Percentiles rank a stretch among this genome's conserved stretches.
Conservation (phyloP, 23 tunicate genomes). For the Styela plicata region DNA sequence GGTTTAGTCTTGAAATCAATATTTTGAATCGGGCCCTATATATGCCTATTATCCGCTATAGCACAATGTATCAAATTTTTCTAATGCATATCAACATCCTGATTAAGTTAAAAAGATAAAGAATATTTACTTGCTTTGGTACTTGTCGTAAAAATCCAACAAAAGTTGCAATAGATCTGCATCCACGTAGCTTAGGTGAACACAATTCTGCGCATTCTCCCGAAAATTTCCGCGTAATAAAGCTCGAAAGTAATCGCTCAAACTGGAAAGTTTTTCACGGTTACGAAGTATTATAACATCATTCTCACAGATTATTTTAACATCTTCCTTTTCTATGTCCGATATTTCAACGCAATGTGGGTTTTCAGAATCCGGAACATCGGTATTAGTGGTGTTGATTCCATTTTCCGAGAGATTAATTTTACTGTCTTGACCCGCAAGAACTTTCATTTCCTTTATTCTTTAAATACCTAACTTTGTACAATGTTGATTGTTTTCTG, state of each 20-base stretch:
- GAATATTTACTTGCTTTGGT: slow-evolving; percentile 1
- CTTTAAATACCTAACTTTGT: no score
- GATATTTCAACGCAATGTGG: no score
- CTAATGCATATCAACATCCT: no score
- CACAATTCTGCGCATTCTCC: background rate
- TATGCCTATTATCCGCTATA: no score
- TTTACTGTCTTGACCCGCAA: background rate
- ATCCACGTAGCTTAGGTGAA: slow-evolving; percentile 11
- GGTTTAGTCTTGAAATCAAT: no score
- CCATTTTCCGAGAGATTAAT: background rate
- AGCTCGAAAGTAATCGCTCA: slow-evolving; percentile 38
- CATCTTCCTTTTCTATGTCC: background rate
- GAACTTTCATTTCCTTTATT: background rate
- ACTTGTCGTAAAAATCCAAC: background rate
- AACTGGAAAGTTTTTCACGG: background rate
- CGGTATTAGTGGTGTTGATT: no score
- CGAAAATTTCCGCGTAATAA: slow-evolving; percentile 23
- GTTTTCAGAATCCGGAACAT: no score
- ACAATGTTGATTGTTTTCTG: no score
- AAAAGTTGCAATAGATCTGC: background rate
- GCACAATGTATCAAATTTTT: no score
- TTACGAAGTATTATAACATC: slow-evolving; percentile 14
- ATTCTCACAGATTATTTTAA: slow-evolving; percentile 1
- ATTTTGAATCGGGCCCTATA: no score
- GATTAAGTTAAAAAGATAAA: no score